Percentiles rank a stretch among this genome's conserved stretches.
phyloP scores from a whole-genome alignment of 2,113 vertebrate genomes.

The Passer domesticus region DNA sequence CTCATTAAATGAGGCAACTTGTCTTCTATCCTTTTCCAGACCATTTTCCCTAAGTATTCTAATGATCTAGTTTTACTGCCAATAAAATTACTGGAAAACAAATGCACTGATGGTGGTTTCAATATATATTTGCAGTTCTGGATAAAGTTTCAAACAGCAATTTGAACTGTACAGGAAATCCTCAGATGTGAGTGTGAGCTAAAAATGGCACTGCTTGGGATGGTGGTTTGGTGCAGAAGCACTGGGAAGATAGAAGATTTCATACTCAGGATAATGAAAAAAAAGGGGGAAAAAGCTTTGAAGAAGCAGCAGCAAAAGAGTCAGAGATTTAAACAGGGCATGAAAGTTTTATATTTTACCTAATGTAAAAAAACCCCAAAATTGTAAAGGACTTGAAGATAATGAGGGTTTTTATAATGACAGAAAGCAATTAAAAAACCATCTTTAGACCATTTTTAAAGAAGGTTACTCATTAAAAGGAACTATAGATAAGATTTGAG shows the following conservation, averaged over 20 bases:
- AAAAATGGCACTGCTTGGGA: constrained; percentile 17
- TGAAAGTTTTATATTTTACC: neutral
- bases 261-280: neutral
- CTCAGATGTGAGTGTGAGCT: neutral
- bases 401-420: neutral
- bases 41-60: neutral
- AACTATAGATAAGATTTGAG: neutral
- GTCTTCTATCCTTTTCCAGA: neutral
- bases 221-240: neutral
- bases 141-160: constrained; percentile 13
- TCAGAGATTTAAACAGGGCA: neutral
- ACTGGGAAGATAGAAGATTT: neutral
- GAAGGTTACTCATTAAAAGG: neutral
- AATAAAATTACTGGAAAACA: neutral
- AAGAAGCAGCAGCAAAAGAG: neutral
- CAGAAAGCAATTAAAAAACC: neutral
- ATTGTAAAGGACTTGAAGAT: neutral
- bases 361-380: neutral
- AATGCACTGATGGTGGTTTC: neutral
- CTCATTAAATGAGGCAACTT: neutral
- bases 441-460: neutral
- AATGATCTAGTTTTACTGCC: neutral
- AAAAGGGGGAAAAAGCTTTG: neutral
- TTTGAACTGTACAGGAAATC: constrained; percentile 39
- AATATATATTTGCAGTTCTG: constrained; percentile 1